Evolutionary conservation across 2,113 vertebrate species (phyloP).

Genomic region (Callipepla squamata): DNA sequence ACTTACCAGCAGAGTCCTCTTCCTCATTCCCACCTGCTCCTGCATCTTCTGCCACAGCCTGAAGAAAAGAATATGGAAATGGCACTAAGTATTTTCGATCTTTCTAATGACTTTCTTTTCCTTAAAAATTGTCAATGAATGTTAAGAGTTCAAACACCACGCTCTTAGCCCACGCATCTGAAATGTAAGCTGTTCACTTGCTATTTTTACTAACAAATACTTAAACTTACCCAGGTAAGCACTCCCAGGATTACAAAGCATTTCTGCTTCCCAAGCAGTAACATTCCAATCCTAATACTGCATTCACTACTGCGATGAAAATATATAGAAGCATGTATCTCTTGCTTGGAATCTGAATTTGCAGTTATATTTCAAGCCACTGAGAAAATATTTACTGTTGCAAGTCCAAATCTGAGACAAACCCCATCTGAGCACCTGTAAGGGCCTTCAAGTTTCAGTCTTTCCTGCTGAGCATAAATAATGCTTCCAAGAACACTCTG

Average conservation of each 20-base stretch:
- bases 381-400: not conserved
- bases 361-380: not conserved
- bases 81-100: not conserved
- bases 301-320: not conserved
- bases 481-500: constrained; percentile 24
- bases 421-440: not conserved
- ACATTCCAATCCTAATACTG: not conserved
- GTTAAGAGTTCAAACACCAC: not conserved
- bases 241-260: not conserved
- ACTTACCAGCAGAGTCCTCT: not conserved
- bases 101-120: not conserved
- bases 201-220: not conserved
- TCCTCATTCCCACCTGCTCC: not conserved
- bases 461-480: constrained; percentile 29
- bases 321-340: not conserved
- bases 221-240: not conserved
- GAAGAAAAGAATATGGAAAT: accelerated
- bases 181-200: not conserved
- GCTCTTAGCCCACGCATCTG: not conserved
- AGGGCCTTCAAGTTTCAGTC: not conserved
- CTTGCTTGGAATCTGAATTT: not conserved
- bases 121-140: not conserved
- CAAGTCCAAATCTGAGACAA: not conserved
- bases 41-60: not conserved
- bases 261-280: not conserved